Evolutionary conservation across 2,888 invertebrate species (phyloP).

Genomic region (Ditylenchus weischeri): DNA sequence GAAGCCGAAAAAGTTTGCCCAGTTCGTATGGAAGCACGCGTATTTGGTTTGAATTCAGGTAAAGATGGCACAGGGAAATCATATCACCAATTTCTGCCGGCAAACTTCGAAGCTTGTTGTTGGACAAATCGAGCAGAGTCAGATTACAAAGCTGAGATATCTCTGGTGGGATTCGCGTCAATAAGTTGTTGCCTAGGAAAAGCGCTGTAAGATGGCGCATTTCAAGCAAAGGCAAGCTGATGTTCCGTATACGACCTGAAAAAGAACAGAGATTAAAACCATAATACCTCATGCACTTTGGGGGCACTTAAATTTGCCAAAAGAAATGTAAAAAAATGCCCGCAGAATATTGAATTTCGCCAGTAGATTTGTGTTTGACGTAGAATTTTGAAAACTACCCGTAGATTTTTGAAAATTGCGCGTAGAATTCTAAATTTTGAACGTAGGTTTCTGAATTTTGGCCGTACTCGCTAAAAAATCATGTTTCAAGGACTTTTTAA

Average conservation of each 20-base stretch:
- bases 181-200: constrained; percentile 90
- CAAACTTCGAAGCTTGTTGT: constrained; percentile 86
- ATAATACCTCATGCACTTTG: too few species aligned
- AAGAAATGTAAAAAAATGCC: too few species aligned
- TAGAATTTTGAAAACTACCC: too few species aligned
- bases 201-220: constrained; percentile 86
- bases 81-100: constrained; percentile 95
- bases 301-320: too few species aligned
- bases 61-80: constrained; percentile 79
- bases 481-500: too few species aligned
- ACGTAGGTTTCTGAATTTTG: too few species aligned
- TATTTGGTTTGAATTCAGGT: constrained; percentile 87
- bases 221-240: constrained; percentile 86
- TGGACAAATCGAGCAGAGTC: constrained; percentile 83
- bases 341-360: too few species aligned
- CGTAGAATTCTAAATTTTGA: too few species aligned
- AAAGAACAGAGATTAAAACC: not conserved
- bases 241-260: constrained; percentile 85
- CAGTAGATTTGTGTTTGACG: too few species aligned
- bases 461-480: too few species aligned
- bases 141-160: constrained; percentile 79
- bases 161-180: constrained; percentile 83
- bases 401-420: too few species aligned
- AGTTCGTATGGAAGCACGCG: constrained; percentile 91
- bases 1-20: constrained; percentile 92